phyloP scores from a whole-genome alignment of 1,140 invertebrate species.

The Ceratina australensis region DNA sequence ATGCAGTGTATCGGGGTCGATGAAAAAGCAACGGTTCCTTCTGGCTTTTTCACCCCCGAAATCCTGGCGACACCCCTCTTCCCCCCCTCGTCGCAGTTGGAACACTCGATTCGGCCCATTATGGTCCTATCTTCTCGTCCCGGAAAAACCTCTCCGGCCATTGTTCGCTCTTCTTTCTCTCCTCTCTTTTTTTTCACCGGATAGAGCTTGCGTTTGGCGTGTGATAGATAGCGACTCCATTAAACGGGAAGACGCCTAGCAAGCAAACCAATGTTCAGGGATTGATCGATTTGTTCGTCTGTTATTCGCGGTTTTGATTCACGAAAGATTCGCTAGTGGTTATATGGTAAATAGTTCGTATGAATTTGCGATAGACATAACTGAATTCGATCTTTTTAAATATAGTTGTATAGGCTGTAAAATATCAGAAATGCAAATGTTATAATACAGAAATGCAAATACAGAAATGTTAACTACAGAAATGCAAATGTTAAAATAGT shows the following conservation, averaged over 20 bases:
- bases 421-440: no score
- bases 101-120: constrained; percentile 35
- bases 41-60: constrained; percentile 1
- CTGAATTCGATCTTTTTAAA: no score
- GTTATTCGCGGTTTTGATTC: not conserved
- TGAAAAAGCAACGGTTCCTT: not conserved
- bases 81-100: not conserved
- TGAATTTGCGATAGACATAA: no score
- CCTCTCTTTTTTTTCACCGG: not conserved
- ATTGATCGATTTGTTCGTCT: not conserved
- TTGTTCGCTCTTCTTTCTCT: constrained; percentile 21
- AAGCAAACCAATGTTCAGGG: not conserved
- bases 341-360: no score
- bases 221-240: constrained; percentile 27
- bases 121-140: constrained; percentile 30
- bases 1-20: not conserved
- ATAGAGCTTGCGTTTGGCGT: constrained; percentile 25
- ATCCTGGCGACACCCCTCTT: not conserved
- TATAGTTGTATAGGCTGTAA: no score
- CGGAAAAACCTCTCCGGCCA: constrained; percentile 9
- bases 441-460: no score
- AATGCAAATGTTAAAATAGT: no score
- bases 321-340: not conserved
- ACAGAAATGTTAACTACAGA: no score
- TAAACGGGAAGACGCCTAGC: constrained; percentile 9